Evolutionary conservation across 2,888 invertebrate genomes (phyloP).

Genomic region (Stramonita haemastoma): DNA sequence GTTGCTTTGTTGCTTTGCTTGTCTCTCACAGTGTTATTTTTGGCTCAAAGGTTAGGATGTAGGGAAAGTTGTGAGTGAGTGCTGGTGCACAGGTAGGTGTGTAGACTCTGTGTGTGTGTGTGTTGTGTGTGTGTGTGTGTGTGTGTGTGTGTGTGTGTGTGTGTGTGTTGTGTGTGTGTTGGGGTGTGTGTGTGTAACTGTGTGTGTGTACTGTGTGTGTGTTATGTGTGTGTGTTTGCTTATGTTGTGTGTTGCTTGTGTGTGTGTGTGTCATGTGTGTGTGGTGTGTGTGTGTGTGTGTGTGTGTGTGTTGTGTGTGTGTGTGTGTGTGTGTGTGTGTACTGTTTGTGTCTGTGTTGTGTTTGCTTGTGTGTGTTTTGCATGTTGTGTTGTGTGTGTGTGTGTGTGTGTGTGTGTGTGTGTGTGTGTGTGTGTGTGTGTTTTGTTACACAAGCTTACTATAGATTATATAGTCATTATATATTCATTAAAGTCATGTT

Average conservation of each 20-base stretch:
- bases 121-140: too few relatives aligned
- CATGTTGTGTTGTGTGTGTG: background rate
- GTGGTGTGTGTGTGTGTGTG: background rate
- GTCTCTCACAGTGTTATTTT: too few relatives aligned
- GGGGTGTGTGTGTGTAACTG: too few relatives aligned
- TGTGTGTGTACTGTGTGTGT: background rate
- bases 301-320: background rate
- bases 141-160: too few relatives aligned
- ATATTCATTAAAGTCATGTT: too few relatives aligned
- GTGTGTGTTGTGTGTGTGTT: background rate
- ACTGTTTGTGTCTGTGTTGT: background rate
- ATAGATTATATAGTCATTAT: too few relatives aligned
- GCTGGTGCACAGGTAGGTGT: too few relatives aligned
- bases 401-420: slow-evolving; percentile 4
- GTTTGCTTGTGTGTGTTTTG: background rate
- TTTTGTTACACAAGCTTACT: background rate
- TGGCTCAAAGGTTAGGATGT: too few relatives aligned
- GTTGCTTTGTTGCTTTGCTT: too few relatives aligned
- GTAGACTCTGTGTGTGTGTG: too few relatives aligned
- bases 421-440: background rate
- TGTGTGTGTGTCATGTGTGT: background rate
- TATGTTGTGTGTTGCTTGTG: background rate
- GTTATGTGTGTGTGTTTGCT: background rate
- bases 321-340: background rate
- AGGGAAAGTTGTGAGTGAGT: too few relatives aligned